phyloP scores from a whole-genome alignment of 1,140 invertebrate species.

The Macrosteles quadrilineatus region DNA sequence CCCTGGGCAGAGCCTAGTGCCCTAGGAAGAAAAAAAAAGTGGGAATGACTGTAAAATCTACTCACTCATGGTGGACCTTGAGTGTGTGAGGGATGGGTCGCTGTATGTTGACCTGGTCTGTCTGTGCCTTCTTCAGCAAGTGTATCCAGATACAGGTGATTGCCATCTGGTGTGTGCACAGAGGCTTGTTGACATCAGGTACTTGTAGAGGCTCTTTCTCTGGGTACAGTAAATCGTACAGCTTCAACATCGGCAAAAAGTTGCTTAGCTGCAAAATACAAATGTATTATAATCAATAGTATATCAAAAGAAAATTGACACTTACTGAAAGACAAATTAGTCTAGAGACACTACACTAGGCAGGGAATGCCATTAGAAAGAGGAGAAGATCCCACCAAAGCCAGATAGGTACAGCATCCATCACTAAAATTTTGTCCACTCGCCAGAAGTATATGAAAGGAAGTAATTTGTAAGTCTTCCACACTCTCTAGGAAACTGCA shows the following conservation, averaged over 20 bases:
- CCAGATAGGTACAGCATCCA: no score
- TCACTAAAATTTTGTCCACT: no score
- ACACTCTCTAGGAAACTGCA: no score
- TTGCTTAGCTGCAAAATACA: constrained; percentile 68
- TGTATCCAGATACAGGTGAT: constrained; percentile 97
- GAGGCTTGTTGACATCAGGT: constrained; percentile 83
- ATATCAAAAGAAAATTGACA: constrained; percentile 31
- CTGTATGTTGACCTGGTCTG: constrained; percentile 74
- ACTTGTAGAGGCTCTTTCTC: constrained; percentile 88
- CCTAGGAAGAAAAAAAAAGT: no score
- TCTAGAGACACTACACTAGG: no score
- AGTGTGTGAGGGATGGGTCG: constrained; percentile 80
- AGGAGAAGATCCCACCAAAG: no score
- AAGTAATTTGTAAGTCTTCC: no score
- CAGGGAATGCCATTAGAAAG: no score
- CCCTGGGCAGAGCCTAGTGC: no score
- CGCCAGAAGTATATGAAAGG: no score
- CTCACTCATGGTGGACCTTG: constrained; percentile 80
- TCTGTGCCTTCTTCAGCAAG: constrained; percentile 88
- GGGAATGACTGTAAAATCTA: no score
- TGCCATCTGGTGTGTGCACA: constrained; percentile 90
- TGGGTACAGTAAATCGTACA: constrained; percentile 91
- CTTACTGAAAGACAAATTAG: constrained; percentile 9
- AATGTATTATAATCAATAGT: constrained; percentile 40
- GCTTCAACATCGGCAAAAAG: constrained; percentile 86